Evolutionary conservation across 2,888 invertebrate genomes (phyloP).

Genomic region (Macroteleia sp.): DNA sequence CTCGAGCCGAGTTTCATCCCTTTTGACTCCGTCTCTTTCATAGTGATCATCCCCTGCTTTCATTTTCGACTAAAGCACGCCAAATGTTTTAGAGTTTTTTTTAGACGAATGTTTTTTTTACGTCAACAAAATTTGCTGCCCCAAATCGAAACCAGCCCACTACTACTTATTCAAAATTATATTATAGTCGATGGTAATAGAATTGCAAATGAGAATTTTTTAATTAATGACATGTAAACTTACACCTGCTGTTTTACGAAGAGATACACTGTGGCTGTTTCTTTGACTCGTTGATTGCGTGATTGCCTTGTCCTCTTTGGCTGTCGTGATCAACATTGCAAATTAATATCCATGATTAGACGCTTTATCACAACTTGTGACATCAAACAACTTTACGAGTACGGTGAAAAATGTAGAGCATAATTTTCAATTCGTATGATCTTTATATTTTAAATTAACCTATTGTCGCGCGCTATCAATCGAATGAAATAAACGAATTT

Average conservation of each 20-base stretch:
- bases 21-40: conserved; percentile 69
- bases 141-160: no score
- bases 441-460: no score
- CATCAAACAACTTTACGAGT: conserved; percentile 7
- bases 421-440: no score
- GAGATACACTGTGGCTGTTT: conserved; percentile 78
- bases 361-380: background rate
- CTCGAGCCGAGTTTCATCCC: conserved; percentile 71
- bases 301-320: conserved; percentile 81
- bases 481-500: no score
- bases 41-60: conserved; percentile 55
- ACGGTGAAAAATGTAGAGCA: no score
- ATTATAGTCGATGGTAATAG: no score
- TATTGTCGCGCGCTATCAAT: no score
- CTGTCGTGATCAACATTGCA: conserved; percentile 71
- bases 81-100: conserved; percentile 54
- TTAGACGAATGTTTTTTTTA: conserved; percentile 32
- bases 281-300: conserved; percentile 78
- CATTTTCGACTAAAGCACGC: conserved; percentile 49
- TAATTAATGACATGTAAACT: conserved; percentile 67
- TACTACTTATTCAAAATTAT: no score
- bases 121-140: background rate
- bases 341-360: conserved; percentile 33
- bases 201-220: no score
- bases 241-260: conserved; percentile 82